Conservation (phyloP, 2,888 invertebrate species). For the Patella ulyssiponensis region DNA sequence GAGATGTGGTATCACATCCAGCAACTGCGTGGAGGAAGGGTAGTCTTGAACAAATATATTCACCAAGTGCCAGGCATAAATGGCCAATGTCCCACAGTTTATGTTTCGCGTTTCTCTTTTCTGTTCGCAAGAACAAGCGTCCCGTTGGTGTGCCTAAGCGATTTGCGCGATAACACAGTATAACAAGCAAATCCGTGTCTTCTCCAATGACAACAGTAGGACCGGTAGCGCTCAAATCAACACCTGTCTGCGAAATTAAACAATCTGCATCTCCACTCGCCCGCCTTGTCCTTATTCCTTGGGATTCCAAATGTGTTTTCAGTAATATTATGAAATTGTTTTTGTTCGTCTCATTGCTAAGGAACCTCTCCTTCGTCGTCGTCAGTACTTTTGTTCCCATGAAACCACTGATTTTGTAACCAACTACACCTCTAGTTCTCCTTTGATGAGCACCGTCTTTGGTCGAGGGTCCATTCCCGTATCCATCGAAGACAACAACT, state of each 20-base stretch:
- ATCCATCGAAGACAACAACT: too few relatives aligned
- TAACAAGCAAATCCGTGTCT: constrained; percentile 42
- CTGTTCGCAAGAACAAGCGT: constrained; percentile 23
- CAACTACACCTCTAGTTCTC: constrained; percentile 24
- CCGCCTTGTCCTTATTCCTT: constrained; percentile 31
- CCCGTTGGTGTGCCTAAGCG: neutral
- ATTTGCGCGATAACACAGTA: constrained; percentile 28
- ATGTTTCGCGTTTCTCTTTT: neutral
- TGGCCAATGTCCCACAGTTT: constrained; percentile 2
- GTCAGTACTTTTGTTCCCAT: constrained; percentile 32
- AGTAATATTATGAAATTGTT: constrained; percentile 44
- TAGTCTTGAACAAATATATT: constrained; percentile 23
- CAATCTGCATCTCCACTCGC: constrained; percentile 51
- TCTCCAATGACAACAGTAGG: constrained; percentile 32
- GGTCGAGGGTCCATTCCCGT: constrained; percentile 29
- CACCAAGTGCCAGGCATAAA: neutral
- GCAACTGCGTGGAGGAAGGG: constrained; percentile 30
- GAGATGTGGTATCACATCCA: constrained; percentile 40
- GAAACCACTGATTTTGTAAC: constrained; percentile 36
- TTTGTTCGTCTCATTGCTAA: constrained; percentile 48
- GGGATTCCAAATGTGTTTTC: constrained; percentile 19
- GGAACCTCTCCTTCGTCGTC: constrained; percentile 46
- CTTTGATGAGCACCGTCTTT: constrained; percentile 37
- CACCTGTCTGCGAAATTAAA: constrained; percentile 45
- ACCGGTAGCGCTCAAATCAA: constrained; percentile 22